These are phyloP conservation scores for Caenorhabditis japonica DNA, from an alignment of 2,888 invertebrate species.

Conservation along the genomic window DNA sequence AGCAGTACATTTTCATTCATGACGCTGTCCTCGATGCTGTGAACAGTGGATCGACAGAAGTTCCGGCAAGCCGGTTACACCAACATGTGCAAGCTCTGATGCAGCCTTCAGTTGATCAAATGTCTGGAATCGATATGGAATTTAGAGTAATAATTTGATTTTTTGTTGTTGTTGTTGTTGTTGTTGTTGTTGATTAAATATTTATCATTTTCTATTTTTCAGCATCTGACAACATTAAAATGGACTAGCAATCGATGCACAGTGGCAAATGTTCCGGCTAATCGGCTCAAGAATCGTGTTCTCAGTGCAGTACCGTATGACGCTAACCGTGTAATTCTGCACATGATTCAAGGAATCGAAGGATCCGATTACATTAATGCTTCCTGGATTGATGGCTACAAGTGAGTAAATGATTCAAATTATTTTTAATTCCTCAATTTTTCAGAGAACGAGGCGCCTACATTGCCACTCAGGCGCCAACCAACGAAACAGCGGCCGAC, in stretches of 20 bases:
- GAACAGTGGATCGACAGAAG: conserved; percentile 93
- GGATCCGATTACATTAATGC: conserved; percentile 97
- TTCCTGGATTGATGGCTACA: conserved; percentile 90
- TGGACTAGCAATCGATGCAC: conserved; percentile 93
- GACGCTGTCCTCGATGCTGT: conserved; percentile 97
- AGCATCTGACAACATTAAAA: conserved; percentile 91
- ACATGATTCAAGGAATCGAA: conserved; percentile 64
- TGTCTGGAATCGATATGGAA: conserved; percentile 61
- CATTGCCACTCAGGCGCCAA: conserved; percentile 97
- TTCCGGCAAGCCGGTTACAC: conserved; percentile 90
- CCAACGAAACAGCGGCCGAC: conserved; percentile 95
- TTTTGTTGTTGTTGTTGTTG: no score
- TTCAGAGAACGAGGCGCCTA: conserved; percentile 85
- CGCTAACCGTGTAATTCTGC: conserved; percentile 82
- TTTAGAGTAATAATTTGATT: no score
- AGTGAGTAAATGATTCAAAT: conserved; percentile 25
- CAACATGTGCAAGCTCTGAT: conserved; percentile 94
- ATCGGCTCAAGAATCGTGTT: conserved; percentile 97
- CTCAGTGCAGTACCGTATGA: conserved; percentile 98
- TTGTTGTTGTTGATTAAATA: no score
- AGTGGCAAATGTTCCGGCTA: conserved; percentile 94
- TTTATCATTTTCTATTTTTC: no score
- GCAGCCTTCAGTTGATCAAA: conserved; percentile 85
- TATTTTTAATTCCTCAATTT: neutral
- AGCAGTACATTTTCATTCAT: conserved; percentile 96